phyloP scores from a whole-genome alignment of 2,888 invertebrate genomes.

The Caenorhabditis japonica region DNA sequence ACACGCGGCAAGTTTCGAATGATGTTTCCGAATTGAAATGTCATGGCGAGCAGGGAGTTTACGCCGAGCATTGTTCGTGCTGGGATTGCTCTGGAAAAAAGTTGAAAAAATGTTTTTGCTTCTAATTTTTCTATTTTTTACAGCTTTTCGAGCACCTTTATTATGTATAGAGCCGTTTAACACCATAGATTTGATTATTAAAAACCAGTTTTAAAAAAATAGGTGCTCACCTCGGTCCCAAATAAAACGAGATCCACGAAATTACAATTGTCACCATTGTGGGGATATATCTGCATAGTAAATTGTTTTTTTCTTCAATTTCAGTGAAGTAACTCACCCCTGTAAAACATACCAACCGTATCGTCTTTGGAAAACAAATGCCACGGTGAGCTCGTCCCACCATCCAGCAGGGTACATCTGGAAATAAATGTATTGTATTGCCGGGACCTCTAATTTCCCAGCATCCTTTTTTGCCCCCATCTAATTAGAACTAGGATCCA shows the following conservation, averaged over 20 bases:
- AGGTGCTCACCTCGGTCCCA: slow-evolving; percentile 70
- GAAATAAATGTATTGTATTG: no score
- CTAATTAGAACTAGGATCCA: no score
- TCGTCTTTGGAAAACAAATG: slow-evolving; percentile 75
- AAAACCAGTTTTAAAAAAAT: not conserved
- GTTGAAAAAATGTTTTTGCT: not conserved
- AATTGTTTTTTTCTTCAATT: no score
- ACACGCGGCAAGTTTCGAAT: slow-evolving; percentile 77
- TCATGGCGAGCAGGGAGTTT: slow-evolving; percentile 77
- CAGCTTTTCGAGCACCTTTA: no score
- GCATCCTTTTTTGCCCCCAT: no score
- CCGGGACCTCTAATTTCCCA: no score
- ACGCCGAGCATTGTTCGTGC: slow-evolving; percentile 78
- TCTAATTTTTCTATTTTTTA: no score
- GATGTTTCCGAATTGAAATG: slow-evolving; percentile 77
- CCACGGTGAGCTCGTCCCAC: slow-evolving; percentile 77
- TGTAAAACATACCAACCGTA: slow-evolving; percentile 78
- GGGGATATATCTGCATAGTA: slow-evolving; percentile 75
- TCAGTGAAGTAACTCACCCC: slow-evolving; percentile 39
- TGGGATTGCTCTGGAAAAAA: slow-evolving; percentile 74
- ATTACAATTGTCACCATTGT: slow-evolving; percentile 77
- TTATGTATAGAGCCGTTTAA: no score
- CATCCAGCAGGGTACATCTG: slow-evolving; percentile 77
- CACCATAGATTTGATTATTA: no score
- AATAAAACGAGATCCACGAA: slow-evolving; percentile 77